Evolutionary conservation across 2,888 invertebrate genomes (phyloP), one percentile per base, ranked within the genome.

Genomic region (Mechanitis messenoides): DNA sequence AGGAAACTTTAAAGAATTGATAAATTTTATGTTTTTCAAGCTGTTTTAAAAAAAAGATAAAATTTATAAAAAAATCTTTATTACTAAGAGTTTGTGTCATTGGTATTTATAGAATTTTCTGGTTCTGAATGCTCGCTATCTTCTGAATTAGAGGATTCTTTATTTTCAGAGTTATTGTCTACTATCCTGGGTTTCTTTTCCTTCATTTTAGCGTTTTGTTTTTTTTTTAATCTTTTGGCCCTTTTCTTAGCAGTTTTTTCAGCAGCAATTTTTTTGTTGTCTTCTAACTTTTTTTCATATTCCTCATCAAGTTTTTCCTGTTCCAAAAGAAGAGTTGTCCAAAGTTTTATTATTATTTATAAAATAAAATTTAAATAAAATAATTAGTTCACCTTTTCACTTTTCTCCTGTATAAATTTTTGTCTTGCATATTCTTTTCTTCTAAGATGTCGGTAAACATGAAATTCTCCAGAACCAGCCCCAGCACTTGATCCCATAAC

Each of bases 401-500:
- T 95, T 85, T 95, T 95, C 74, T 97, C 96, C 75, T 96, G 95
- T 76, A 98, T 96, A 77, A 94, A 95, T 80, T 98, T 98, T 80
- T 98, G 97, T 62, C 99, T 91, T 0, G 98, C 97, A 85, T 98
- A 98, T 87, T 99, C 99, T 83, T 99, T 97, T 63, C 99, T 91
- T 56, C 99, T 90, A 53, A 99, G 92, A 85, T 99, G 98, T 66
- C 99, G 92, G 77, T 99, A 99, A 0, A 99, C 98, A 84, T 99
- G 99, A 85, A 99, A 99, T 84, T 99, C 99, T 7, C 99, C 99
- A 65, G 98, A 98, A 1, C 99, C 99, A 45, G 99, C 99, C 28
- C 99, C 99, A 38, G 99, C 99, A 90, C 98, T 98, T 0, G 98
- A 99, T n/a, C 99, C 99, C 97, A 99, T 99, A 2, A 99, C 98